phyloP scores from a whole-genome alignment of 35 echinoderm and acorn worm genomes.

The Stichopus chloronotus region DNA sequence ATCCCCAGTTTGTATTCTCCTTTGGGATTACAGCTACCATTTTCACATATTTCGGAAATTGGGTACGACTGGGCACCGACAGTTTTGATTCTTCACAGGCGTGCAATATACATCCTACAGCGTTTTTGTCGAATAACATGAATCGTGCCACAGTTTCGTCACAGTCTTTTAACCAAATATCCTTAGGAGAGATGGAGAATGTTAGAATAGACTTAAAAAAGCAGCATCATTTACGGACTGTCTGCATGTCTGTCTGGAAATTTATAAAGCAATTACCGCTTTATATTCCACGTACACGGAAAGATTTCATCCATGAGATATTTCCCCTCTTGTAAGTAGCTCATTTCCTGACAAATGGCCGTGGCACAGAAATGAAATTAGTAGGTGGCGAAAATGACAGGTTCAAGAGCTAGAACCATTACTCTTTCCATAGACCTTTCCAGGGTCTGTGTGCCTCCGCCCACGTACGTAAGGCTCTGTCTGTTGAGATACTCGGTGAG shows the following conservation, averaged over 20 bases:
- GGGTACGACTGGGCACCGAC: too few species aligned
- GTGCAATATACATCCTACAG: too few species aligned
- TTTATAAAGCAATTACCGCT: neutral
- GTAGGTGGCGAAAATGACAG: conserved; percentile 20
- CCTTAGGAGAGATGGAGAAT: neutral
- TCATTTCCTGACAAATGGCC: conserved; percentile 46
- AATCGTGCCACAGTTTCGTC: conserved; percentile 16
- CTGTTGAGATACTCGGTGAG: neutral
- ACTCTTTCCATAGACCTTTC: neutral
- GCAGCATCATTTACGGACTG: neutral
- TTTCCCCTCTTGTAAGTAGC: conserved; percentile 7
- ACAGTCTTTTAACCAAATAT: conserved; percentile 26
- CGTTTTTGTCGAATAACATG: neutral
- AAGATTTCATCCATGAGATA: neutral
- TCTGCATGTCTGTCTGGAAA: neutral
- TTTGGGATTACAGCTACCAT: too few species aligned
- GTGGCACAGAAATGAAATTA: conserved; percentile 30
- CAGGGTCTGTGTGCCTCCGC: neutral
- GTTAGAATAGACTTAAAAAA: too few species aligned
- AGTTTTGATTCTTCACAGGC: too few species aligned
- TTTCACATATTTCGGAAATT: too few species aligned
- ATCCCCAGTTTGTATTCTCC: too few species aligned
- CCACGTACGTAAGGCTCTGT: neutral
- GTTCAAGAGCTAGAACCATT: neutral
- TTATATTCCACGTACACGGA: neutral